Percentiles rank a stretch among this genome's conserved stretches.
These are phyloP conservation scores for Vimba vimba DNA, from an alignment of 2,113 vertebrate genomes.

Conservation along the genomic window DNA sequence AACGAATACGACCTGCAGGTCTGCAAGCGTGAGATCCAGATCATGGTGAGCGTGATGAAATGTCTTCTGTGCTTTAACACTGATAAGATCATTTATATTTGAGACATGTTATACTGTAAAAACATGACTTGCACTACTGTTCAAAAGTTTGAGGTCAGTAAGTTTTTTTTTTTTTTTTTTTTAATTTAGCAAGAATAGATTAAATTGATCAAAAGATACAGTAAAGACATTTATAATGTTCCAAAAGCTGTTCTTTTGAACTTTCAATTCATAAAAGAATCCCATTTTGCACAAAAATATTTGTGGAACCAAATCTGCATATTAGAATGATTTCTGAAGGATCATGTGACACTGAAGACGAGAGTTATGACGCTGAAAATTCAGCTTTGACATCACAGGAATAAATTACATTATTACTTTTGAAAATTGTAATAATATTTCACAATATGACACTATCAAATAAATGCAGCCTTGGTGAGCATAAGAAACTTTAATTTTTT, in stretches of 20 bases:
- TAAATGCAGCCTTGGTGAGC: not conserved
- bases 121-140: not conserved
- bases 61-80: not conserved
- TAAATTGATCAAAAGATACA: not conserved
- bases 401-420: not conserved
- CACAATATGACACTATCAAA: not conserved
- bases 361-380: not conserved
- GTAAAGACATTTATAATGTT: not conserved
- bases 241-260: not conserved
- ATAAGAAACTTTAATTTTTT: too few species aligned
- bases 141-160: not conserved
- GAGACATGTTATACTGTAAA: too few species aligned
- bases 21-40: slow-evolving; percentile 97
- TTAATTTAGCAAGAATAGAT: not conserved
- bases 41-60: slow-evolving; percentile 87
- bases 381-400: not conserved
- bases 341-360: not conserved
- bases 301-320: not conserved
- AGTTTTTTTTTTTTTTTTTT: not conserved
- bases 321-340: not conserved
- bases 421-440: not conserved
- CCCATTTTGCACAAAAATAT: not conserved
- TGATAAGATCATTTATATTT: not conserved
- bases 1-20: slow-evolving; percentile 96
- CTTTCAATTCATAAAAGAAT: not conserved